These are phyloP conservation scores for Rhynchophorus ferrugineus DNA, from an alignment of 1,140 invertebrate species.

Conservation along the genomic window DNA sequence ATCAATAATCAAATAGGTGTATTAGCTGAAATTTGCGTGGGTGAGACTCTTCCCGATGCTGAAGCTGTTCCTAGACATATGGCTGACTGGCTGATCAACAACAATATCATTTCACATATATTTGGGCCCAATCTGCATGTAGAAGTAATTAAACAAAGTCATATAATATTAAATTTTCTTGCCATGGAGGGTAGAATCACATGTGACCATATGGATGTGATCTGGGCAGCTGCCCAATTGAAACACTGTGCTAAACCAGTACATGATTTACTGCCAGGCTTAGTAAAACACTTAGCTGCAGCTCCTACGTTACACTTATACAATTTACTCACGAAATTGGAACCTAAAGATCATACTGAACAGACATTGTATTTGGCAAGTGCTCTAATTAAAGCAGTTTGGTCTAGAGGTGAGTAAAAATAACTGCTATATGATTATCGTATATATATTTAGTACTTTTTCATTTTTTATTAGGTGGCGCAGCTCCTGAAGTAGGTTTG, in stretches of 20 bases:
- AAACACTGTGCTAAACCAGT: slow-evolving; percentile 92
- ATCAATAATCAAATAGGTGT: slow-evolving; percentile 89
- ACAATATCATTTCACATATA: slow-evolving; percentile 89
- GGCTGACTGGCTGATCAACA: slow-evolving; percentile 80
- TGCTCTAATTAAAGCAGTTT: slow-evolving; percentile 80
- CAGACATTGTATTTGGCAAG: slow-evolving; percentile 86
- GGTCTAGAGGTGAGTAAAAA: slow-evolving; percentile 63
- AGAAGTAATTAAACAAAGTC: slow-evolving; percentile 91
- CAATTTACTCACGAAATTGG: slow-evolving; percentile 71
- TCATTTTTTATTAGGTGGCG: slow-evolving; percentile 24
- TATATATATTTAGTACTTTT: not conserved
- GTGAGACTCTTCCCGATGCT: slow-evolving; percentile 72
- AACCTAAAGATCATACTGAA: slow-evolving; percentile 86
- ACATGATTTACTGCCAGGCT: slow-evolving; percentile 78
- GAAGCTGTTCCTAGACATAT: slow-evolving; percentile 77
- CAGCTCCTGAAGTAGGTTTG: slow-evolving; percentile 45
- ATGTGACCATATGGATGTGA: slow-evolving; percentile 84
- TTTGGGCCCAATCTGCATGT: slow-evolving; percentile 95
- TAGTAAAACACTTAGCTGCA: slow-evolving; percentile 84
- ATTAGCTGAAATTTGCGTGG: slow-evolving; percentile 83
- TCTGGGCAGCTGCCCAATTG: slow-evolving; percentile 88
- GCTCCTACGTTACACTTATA: slow-evolving; percentile 83
- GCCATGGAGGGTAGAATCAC: slow-evolving; percentile 86
- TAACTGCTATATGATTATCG: not conserved
- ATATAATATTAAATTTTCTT: slow-evolving; percentile 85